phyloP scores from a whole-genome alignment of 1,140 invertebrate genomes.

The Meloidogyne exigua region DNA sequence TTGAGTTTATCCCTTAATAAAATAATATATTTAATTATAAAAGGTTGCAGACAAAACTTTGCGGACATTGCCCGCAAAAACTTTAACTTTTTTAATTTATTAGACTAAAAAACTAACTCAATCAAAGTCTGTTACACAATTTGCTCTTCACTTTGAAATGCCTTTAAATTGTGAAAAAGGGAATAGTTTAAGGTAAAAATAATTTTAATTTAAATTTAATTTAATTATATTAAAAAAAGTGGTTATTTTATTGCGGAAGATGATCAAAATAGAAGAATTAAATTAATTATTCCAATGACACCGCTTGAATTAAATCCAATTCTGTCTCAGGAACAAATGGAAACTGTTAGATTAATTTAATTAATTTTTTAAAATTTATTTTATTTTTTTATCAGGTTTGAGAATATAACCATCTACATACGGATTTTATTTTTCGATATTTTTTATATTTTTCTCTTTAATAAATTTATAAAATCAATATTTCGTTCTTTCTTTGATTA shows the following conservation, averaged over 20 bases:
- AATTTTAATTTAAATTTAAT: no score
- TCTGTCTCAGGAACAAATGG: not conserved
- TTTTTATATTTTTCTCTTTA: not conserved
- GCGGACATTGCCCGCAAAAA: no score
- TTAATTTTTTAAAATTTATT: no score
- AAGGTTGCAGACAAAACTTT: no score
- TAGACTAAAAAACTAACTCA: slow-evolving; percentile 4
- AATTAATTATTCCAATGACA: not conserved
- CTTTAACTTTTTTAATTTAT: not conserved
- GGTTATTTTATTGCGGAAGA: slow-evolving; percentile 4
- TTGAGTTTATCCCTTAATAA: no score
- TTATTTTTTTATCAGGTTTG: not conserved
- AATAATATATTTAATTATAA: no score
- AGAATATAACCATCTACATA: not conserved
- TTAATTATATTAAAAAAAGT: not conserved
- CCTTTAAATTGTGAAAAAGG: not conserved
- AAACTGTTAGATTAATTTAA: not conserved
- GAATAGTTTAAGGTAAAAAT: not conserved
- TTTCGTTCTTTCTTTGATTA: no score
- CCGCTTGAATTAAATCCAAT: not conserved
- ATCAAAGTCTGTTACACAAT: slow-evolving; percentile 6
- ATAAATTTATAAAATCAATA: not conserved
- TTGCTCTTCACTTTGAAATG: slow-evolving; percentile 12
- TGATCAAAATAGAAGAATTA: not conserved
- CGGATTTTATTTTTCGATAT: not conserved